Base-by-base conservation (phyloP, 2,113 vertebrate genomes). In the Triplophysa tibetana region DNA sequence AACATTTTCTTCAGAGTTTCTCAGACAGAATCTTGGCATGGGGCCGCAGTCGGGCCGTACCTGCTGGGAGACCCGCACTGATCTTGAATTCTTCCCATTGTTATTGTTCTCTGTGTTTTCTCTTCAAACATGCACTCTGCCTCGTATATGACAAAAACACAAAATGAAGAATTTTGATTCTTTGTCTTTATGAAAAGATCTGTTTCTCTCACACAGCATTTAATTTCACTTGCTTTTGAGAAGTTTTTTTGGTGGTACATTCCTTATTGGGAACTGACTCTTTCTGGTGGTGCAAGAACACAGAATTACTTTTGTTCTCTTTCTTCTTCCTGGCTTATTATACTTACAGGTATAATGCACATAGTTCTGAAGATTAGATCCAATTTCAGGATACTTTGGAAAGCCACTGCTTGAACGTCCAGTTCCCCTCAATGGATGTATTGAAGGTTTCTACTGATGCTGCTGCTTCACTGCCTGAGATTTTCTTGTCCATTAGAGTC, bases 1-100 rank as follows among this genome's bases (percentile, higher is more conserved):
- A 81, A 77, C 16, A 67, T 82, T 88, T 87, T 78, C 54, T 69
- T 33, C 13, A 79, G 41, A 48, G 67, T 81, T 82, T 85, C 72
- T 75, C 38, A 16, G 72, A 7, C 70, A n/a, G 72, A 58, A 8
- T 68, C 65, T 54, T 83, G 73, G 70, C 75, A 65, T 81, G 82
- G 50, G 60, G 52, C 77, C 77, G 63, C 1, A 14, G n/a, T 41
- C 61, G 12, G 60, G 19, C 64, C 64, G 38, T 61, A 81, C 83
- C 83, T 78, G 54, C 63, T 78, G 79, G 78, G 70, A 76, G 66
- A 76, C 62, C 62, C 19, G 72, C 62, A 0, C 10, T 84, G 80
- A 81, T 67, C 70, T 77, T 84, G 75, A n/a, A 19, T n/a, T 78
- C 58, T 73, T 41, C 38, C 78, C 43, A 38, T 70, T 61, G 45